Percentiles rank a stretch among this genome's conserved stretches.
phyloP scores from a whole-genome alignment of 2,113 vertebrate species.

The Corvus cornix region DNA sequence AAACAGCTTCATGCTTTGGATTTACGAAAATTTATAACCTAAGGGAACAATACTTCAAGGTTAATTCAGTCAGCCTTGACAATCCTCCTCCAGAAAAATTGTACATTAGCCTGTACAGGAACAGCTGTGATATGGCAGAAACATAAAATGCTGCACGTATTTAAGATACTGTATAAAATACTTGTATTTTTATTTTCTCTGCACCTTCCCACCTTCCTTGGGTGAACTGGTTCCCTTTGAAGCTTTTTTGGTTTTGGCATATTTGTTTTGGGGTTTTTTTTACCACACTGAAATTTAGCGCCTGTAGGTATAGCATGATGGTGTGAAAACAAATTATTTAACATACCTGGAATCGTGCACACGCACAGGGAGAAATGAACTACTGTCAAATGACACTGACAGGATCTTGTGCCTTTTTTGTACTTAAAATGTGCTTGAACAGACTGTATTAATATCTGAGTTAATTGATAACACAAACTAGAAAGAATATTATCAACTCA shows the following conservation, averaged over 20 bases:
- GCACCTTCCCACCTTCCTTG: background rate
- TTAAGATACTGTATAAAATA: background rate
- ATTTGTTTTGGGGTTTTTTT: background rate
- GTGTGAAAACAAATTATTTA: background rate
- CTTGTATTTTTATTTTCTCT: constrained; percentile 23
- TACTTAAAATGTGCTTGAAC: background rate
- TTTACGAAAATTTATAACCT: constrained; percentile 33
- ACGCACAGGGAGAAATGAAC: background rate
- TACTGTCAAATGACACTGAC: background rate
- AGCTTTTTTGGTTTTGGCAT: background rate
- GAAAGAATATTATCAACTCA: background rate
- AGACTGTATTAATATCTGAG: background rate
- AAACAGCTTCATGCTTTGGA: background rate
- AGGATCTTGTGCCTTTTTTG: background rate
- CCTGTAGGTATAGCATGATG: background rate
- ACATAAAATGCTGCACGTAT: background rate
- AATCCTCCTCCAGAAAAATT: constrained; percentile 48
- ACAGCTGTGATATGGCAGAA: constrained; percentile 8
- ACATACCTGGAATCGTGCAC: background rate
- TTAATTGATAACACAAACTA: background rate
- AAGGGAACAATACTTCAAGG: constrained; percentile 33
- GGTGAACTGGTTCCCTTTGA: background rate
- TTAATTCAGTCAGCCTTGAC: constrained; percentile 31
- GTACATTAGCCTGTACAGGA: background rate
- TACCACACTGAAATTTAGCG: background rate